Evolutionary conservation across 2,797 vertebrate species (phyloP).

Genomic region (Sphenopsis melanotis): DNA sequence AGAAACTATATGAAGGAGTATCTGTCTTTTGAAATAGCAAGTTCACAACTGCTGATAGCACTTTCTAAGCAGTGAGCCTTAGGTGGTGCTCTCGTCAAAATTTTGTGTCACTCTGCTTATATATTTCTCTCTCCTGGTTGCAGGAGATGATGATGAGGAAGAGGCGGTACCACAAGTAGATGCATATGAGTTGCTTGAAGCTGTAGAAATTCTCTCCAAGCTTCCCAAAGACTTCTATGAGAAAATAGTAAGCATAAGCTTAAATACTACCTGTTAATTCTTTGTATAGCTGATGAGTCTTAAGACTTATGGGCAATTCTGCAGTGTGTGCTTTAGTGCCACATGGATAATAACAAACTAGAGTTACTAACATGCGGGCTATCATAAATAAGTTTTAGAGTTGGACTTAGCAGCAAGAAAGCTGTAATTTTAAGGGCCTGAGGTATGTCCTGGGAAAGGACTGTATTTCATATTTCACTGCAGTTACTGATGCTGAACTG

Average conservation of each 20-base stretch:
- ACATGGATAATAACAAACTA: not conserved
- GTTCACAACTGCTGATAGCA: not conserved
- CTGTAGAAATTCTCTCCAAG: constrained; percentile 94
- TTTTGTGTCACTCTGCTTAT: not conserved
- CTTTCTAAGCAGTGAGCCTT: not conserved
- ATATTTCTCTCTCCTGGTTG: not conserved
- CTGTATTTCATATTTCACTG: not conserved
- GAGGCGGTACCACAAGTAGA: constrained; percentile 83
- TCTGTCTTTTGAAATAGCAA: not conserved
- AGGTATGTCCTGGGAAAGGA: not conserved
- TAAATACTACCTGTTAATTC: not conserved
- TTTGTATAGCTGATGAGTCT: not conserved
- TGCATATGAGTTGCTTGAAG: constrained; percentile 92
- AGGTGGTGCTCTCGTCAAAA: not conserved
- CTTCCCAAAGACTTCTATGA: constrained; percentile 98
- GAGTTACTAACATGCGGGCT: not conserved
- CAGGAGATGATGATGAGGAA: constrained; percentile 83
- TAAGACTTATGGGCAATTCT: not conserved
- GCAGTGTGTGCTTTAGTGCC: not conserved
- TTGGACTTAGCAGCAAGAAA: not conserved
- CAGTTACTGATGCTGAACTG: not conserved
- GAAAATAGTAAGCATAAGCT: constrained; percentile 86
- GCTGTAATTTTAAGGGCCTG: not conserved
- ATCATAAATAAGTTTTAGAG: not conserved
- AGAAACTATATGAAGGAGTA: not conserved